phyloP scores from a whole-genome alignment of 2,797 vertebrate species.

The Setipinna tenuifilis region DNA sequence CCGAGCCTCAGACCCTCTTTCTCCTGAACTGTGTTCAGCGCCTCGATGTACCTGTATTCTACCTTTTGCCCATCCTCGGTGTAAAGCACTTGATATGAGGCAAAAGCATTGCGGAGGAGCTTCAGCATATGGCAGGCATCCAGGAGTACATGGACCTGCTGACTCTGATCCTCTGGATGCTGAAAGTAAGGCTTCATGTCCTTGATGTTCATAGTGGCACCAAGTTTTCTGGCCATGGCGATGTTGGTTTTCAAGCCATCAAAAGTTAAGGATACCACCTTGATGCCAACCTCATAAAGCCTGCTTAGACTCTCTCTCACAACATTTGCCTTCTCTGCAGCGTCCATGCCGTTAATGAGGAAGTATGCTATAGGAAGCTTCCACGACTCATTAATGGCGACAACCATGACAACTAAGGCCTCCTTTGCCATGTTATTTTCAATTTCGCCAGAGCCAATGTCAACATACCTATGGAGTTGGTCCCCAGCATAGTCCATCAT shows the following conservation, averaged over 20 bases:
- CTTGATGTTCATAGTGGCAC: background rate
- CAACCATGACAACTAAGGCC: background rate
- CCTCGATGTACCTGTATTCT: constrained; percentile 42
- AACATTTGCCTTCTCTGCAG: constrained; percentile 36
- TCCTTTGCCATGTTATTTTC: background rate
- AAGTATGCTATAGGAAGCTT: constrained; percentile 28
- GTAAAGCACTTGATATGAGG: background rate
- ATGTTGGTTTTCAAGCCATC: constrained; percentile 33
- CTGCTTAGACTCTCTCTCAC: constrained; percentile 29
- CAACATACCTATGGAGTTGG: constrained; percentile 22
- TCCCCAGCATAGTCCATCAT: constrained; percentile 6
- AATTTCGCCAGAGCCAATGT: constrained; percentile 6
- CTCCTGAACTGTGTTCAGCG: constrained; percentile 39
- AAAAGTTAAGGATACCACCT: constrained; percentile 33
- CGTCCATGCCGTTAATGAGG: background rate
- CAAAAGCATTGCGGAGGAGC: constrained; percentile 40
- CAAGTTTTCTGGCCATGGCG: background rate
- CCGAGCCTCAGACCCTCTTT: constrained; percentile 35
- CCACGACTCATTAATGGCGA: constrained; percentile 31
- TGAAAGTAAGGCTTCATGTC: constrained; percentile 1
- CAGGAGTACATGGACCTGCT: constrained; percentile 14
- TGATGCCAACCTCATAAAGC: constrained; percentile 30
- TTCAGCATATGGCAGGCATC: constrained; percentile 38
- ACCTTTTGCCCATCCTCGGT: constrained; percentile 30
- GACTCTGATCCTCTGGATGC: constrained; percentile 1